Evolutionary conservation across 2,888 invertebrate genomes (phyloP).

Genomic region (Malthinus flaveolus): DNA sequence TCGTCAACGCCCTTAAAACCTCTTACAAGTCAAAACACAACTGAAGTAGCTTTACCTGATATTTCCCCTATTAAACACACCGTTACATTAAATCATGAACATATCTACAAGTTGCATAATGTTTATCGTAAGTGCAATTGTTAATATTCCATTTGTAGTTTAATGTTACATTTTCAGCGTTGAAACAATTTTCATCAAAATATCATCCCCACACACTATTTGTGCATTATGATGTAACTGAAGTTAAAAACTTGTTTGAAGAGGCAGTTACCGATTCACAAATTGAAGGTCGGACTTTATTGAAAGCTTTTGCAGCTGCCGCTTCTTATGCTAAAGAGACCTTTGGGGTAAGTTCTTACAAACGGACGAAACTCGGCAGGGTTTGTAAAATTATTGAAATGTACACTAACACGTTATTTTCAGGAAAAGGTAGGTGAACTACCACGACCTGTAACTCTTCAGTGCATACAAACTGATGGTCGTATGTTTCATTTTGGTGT

Average conservation of each 20-base stretch:
- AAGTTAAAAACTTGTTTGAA: slow-evolving; percentile 70
- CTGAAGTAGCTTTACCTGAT: slow-evolving; percentile 65
- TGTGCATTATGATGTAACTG: slow-evolving; percentile 66
- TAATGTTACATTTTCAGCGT: slow-evolving; percentile 54
- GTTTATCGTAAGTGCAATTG: slow-evolving; percentile 69
- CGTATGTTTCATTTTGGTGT: slow-evolving; percentile 78
- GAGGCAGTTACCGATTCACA: slow-evolving; percentile 69
- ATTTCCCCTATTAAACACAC: slow-evolving; percentile 76
- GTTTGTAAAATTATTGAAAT: background rate
- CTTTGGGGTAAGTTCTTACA: slow-evolving; percentile 65
- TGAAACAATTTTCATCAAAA: slow-evolving; percentile 54
- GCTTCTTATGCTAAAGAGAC: slow-evolving; percentile 73
- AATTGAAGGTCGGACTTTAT: slow-evolving; percentile 68
- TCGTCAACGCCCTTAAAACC: slow-evolving; percentile 65
- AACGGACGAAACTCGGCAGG: too few relatives aligned
- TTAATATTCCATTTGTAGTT: background rate
- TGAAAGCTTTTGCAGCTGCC: slow-evolving; percentile 78
- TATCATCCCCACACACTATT: slow-evolving; percentile 78
- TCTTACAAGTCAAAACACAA: slow-evolving; percentile 55
- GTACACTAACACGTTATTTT: slow-evolving; percentile 25
- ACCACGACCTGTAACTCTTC: slow-evolving; percentile 78
- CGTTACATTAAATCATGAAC: slow-evolving; percentile 64
- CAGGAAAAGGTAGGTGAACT: slow-evolving; percentile 66
- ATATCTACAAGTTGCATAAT: slow-evolving; percentile 67
- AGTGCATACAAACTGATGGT: slow-evolving; percentile 82